These are phyloP conservation scores for Desmophyllum pertusum DNA, from an alignment of 92 coral and sea anemone species.

Conservation along the genomic window DNA sequence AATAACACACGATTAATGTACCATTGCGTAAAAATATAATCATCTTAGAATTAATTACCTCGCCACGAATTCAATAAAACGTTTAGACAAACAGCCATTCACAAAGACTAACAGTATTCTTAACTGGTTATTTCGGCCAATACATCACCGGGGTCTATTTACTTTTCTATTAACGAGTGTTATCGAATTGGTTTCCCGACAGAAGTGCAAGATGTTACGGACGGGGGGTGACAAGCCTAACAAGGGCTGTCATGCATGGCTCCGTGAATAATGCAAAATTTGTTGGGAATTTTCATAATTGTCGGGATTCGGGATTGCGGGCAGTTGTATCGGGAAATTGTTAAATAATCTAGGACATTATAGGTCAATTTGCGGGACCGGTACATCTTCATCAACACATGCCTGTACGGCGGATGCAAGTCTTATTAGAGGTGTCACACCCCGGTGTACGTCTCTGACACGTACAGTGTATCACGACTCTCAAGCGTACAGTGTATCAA, in stretches of 20 bases:
- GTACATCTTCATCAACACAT: neutral
- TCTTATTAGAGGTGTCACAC: neutral
- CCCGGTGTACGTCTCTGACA: neutral
- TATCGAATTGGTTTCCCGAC: constrained; percentile 40
- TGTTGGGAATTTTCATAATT: neutral
- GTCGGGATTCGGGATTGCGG: neutral
- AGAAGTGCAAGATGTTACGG: neutral
- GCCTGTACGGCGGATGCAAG: neutral
- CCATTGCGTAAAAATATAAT: neutral
- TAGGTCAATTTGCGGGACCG: neutral
- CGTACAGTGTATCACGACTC: neutral
- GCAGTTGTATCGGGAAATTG: neutral
- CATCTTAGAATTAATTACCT: constrained; percentile 27
- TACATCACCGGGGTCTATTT: constrained; percentile 60
- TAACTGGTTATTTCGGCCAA: constrained; percentile 39
- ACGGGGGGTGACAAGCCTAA: neutral
- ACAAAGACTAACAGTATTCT: constrained; percentile 55
- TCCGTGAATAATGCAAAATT: neutral
- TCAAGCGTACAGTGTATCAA: neutral
- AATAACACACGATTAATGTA: neutral
- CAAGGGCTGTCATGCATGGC: neutral
- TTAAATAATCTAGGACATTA: neutral
- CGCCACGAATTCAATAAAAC: constrained; percentile 30
- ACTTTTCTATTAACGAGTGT: constrained; percentile 44
- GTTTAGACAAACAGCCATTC: constrained; percentile 47